Evolutionary conservation across 92 coral and sea anemone genomes (phyloP).

Genomic region (Epizoanthus stellaris): DNA sequence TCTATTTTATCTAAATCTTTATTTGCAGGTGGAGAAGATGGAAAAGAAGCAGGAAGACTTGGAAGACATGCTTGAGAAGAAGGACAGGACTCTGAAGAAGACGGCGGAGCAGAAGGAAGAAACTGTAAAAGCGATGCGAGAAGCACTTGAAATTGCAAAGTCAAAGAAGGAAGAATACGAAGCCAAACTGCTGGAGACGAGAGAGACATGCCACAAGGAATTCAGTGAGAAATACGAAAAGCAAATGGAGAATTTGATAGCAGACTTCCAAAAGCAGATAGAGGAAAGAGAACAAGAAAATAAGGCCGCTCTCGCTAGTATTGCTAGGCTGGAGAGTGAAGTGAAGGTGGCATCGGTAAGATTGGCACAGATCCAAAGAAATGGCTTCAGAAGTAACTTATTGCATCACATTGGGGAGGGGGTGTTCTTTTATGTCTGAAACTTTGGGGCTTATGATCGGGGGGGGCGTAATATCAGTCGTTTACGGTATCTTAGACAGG

Average conservation of each 20-base stretch:
- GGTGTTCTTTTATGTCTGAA: too few species aligned
- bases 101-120: slow-evolving; percentile 66
- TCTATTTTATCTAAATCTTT: background rate
- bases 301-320: slow-evolving; percentile 18
- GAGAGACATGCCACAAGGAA: slow-evolving; percentile 48
- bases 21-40: slow-evolving; percentile 44
- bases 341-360: slow-evolving; percentile 24
- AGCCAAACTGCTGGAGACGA: slow-evolving; percentile 58
- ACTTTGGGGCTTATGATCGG: too few species aligned
- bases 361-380: background rate
- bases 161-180: slow-evolving; percentile 67
- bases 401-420: too few species aligned
- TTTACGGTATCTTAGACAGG: too few species aligned
- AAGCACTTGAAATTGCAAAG: slow-evolving; percentile 80
- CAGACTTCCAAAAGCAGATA: slow-evolving; percentile 52
- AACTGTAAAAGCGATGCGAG: slow-evolving; percentile 79
- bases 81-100: slow-evolving; percentile 72
- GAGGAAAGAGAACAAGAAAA: slow-evolving; percentile 50
- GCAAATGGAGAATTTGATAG: slow-evolving; percentile 28
- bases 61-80: slow-evolving; percentile 48
- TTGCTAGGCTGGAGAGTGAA: slow-evolving; percentile 8
- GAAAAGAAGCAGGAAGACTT: slow-evolving; percentile 65
- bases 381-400: too few species aligned
- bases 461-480: too few species aligned
- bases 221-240: slow-evolving; percentile 22